Evolutionary conservation across 1,140 invertebrate species (phyloP), one percentile per base, ranked within the genome.

Genomic region (Gyrodactylus bullatarudis): DNA sequence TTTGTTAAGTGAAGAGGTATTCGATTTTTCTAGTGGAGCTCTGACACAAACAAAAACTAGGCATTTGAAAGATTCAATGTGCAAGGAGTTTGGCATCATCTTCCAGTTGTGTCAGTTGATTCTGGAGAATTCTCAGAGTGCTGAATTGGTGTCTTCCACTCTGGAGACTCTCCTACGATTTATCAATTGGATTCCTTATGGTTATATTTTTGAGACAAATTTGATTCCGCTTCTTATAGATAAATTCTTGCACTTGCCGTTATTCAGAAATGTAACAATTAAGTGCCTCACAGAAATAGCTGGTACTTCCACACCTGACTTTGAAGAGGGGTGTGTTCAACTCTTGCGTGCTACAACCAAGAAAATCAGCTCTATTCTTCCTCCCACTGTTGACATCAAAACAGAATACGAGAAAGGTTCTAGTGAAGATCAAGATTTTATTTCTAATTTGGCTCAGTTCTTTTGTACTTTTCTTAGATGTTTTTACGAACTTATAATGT

Each of bases 1-100:
- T 81, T 83, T 98, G 74, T 83, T 99, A 75, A 85, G 91, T 81
- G 95, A 99, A 81, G 95, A 99, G 83, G 88, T 99, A 0, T 99
- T 99, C 84, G 94, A 99, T 79, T 99, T 97, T 82, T 94, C 90
- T 26, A 86, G 86, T 77, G 95, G 93, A 8, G 91, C 96, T 80
- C 87, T 99, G 80, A 99, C 94, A 26, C 93, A 97, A 82, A 91
- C 90, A 23, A 97, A 98, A 84, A 91, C 94, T 0, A 96, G 96
- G 82, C 91, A 98, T 84, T 83, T 99, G 2, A 99, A 99, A 81
- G 92, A 99, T 79, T 91, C 91, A n/a, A 97, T 99, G 92, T 99
- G 95, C 83, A 87, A 24, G 20, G 91, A 99, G 81, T 99, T 99
- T 82, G 90, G 90, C 75, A 89, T 93, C 80, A 93, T 99, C 76